A percentile compares a stretch with the other conserved stretches of the same genome.
Evolutionary conservation across 2,113 vertebrate genomes (phyloP).

Genomic region (Morone chrysops): DNA sequence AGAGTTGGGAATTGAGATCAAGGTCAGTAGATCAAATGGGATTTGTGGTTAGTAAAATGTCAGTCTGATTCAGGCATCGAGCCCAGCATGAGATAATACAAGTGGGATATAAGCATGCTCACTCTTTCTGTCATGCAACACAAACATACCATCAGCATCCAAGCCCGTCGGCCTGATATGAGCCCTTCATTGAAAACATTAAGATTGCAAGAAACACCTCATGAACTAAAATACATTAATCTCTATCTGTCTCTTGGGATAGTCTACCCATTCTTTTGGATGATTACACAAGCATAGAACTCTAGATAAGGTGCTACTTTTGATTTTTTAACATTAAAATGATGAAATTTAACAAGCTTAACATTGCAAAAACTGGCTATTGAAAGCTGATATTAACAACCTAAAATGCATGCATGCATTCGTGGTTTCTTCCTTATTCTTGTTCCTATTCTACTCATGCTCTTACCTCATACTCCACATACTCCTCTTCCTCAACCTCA

Average conservation of each 20-base stretch:
- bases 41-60: constrained; percentile 62
- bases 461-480: constrained; percentile 92
- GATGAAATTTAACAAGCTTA: not conserved
- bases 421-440: not conserved
- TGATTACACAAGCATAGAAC: not conserved
- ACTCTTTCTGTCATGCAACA: constrained; percentile 9
- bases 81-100: constrained; percentile 29
- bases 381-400: not conserved
- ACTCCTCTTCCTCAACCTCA: constrained; percentile 94
- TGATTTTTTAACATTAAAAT: not conserved
- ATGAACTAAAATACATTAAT: not conserved
- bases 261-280: not conserved
- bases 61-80: constrained; percentile 42
- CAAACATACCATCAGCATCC: constrained; percentile 1
- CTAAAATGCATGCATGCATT: not conserved
- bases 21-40: constrained; percentile 71
- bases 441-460: not conserved
- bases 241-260: not conserved
- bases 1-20: constrained; percentile 56
- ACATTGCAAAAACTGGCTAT: not conserved
- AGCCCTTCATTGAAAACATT: not conserved
- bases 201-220: not conserved
- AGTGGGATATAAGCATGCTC: constrained; percentile 6
- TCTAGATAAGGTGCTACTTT: not conserved
- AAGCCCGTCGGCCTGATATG: not conserved